Base-by-base conservation (phyloP, 2,888 invertebrate genomes). In the Thymelicus acteon region DNA sequence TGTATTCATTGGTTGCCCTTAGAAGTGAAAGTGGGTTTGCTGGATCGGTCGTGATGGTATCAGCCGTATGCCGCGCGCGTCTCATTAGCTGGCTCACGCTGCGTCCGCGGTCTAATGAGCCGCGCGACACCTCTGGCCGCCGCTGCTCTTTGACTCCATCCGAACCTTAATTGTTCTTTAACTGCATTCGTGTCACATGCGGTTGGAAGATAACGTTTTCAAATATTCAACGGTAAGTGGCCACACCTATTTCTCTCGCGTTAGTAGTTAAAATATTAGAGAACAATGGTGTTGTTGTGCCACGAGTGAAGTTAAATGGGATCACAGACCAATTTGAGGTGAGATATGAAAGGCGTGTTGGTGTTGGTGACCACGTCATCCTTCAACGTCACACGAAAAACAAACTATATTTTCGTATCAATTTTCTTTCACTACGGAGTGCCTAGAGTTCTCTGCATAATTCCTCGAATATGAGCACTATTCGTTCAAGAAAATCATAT, bases 21-120 rank as follows among this genome's bases (percentile, higher is more conserved):
- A 82, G 78, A 82, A 90, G 91, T 90, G 91, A 91, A 92, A 91
- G 91, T 90, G 86, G 76, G 79, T 75, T 75, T 75, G 79, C 73
- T 73, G 67, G 52, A 54, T 61, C 75, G 78, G 76, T n/a, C 76
- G 75, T 77, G 91, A 91, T 91, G 88, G 74, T 80, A 91, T 90
- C 90, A 79, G 19, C 6, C 12, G 40, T 10, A 8, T 79, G 19
- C 6, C 12, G 40, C 10, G 44, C 13, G 12, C 79, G 80, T 73
- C 90, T 91, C 90, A 89, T 91, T 91, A 90, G 84, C 80, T 82
- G 78, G 82, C 84, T 84, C 89, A 86, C 88, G 85, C 76, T 73
- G 8, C 44, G 12, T 8, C 44, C 2, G 10, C 77, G 81, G 84
- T 86, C 83, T 89, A 89, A 91, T 89, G 89, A 89, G 87, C 78